These are phyloP conservation scores for Scophthalmus maximus DNA, from an alignment of 2,113 vertebrate genomes.

Conservation along the genomic window DNA sequence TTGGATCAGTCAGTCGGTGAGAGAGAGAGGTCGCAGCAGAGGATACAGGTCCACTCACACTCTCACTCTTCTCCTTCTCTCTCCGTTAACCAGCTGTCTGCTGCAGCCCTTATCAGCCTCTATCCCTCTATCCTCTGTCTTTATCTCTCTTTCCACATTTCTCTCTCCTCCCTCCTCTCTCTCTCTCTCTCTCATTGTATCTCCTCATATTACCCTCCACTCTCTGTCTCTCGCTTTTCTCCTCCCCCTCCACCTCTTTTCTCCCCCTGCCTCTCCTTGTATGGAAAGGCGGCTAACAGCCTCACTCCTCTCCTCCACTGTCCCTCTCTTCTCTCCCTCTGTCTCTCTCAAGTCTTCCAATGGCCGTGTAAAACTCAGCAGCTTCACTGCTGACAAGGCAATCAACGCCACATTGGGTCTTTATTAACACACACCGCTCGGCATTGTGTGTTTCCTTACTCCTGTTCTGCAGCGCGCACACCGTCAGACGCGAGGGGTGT, in stretches of 20 bases:
- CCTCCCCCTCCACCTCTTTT: conserved; percentile 69
- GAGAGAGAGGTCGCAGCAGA: conserved; percentile 54
- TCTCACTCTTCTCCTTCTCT: conserved; percentile 39
- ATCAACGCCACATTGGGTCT: conserved; percentile 70
- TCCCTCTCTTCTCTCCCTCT: conserved; percentile 44
- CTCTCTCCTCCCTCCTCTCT: conserved; percentile 64
- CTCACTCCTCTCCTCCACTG: conserved; percentile 53
- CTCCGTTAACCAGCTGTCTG: conserved; percentile 26
- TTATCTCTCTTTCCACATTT: conserved; percentile 73
- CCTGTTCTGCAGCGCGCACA: conserved; percentile 20
- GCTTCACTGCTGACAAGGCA: conserved; percentile 65
- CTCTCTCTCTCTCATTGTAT: conserved; percentile 56
- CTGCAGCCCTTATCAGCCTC: conserved; percentile 69
- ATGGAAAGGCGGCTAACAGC: conserved; percentile 78
- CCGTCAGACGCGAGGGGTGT: conserved; percentile 34
- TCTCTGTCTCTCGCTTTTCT: conserved; percentile 58
- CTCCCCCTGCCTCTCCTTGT: conserved; percentile 80
- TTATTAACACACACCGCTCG: conserved; percentile 35
- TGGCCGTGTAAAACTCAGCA: conserved; percentile 64
- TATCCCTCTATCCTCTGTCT: conserved; percentile 60
- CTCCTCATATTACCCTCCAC: conserved; percentile 70
- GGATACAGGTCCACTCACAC: conserved; percentile 25
- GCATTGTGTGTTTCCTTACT: conserved; percentile 49
- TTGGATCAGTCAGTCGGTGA: conserved; percentile 53
- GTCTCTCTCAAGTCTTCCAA: conserved; percentile 24